Conservation (phyloP, 2,888 invertebrate genomes). For the Coleophora deauratella region DNA sequence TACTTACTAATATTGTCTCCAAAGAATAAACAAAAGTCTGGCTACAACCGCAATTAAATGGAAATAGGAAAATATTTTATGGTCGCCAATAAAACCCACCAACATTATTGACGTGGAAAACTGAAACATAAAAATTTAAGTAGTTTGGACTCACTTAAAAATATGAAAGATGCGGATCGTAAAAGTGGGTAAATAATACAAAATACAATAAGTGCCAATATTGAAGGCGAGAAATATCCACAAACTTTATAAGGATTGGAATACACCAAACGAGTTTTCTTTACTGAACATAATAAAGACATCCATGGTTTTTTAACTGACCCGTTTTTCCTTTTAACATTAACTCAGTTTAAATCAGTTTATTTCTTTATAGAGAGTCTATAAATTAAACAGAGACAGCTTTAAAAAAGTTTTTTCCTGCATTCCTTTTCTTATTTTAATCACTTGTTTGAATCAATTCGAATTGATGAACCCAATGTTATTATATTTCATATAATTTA, state of each 20-base stretch:
- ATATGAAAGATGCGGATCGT: constrained; percentile 61
- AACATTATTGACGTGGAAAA: constrained; percentile 61
- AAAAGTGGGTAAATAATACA: constrained; percentile 72
- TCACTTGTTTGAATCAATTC: too few relatives aligned
- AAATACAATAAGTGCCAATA: constrained; percentile 72
- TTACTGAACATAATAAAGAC: neutral
- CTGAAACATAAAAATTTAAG: constrained; percentile 63
- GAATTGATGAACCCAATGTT: too few relatives aligned
- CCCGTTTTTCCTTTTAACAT: neutral
- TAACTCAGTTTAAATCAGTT: too few relatives aligned
- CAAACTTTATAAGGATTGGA: constrained; percentile 21
- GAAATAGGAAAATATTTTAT: constrained; percentile 44
- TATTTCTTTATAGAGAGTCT: too few relatives aligned
- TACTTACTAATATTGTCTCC: neutral
- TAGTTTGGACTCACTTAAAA: constrained; percentile 68
- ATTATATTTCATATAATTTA: too few relatives aligned
- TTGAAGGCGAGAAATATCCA: constrained; percentile 46
- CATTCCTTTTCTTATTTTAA: too few relatives aligned
- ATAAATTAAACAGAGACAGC: too few relatives aligned
- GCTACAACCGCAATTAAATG: constrained; percentile 44
- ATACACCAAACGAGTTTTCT: neutral
- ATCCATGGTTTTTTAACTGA: neutral
- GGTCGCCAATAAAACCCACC: constrained; percentile 48
- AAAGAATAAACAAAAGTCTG: too few relatives aligned
- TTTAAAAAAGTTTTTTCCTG: too few relatives aligned